phyloP scores from a whole-genome alignment of 2,113 vertebrate genomes.

The Triplophysa tibetana region DNA sequence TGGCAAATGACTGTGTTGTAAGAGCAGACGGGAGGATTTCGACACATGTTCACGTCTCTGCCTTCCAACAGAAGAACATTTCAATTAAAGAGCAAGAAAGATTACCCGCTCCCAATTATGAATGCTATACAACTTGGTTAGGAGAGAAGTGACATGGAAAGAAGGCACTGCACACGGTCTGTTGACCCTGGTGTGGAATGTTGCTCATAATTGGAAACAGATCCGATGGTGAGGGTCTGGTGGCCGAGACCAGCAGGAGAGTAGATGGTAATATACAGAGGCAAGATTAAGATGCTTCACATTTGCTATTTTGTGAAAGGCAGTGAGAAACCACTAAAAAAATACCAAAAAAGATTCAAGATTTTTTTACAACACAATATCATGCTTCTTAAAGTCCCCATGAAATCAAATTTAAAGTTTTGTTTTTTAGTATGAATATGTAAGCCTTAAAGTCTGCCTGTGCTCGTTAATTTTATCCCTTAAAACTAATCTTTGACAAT shows the following conservation, averaged over 20 bases:
- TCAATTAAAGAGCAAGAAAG: conserved; percentile 46
- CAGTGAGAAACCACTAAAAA: background rate
- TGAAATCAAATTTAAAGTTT: no score
- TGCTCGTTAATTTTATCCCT: no score
- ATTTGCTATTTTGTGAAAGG: background rate
- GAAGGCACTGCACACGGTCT: conserved; percentile 55
- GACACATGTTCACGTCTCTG: conserved; percentile 57
- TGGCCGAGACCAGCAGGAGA: conserved; percentile 27
- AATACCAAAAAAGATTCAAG: no score
- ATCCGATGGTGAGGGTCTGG: conserved; percentile 43
- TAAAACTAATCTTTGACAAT: no score
- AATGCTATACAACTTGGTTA: conserved; percentile 61
- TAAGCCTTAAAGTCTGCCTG: no score
- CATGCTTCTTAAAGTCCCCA: no score
- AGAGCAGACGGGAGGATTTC: conserved; percentile 60
- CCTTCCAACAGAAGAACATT: conserved; percentile 50
- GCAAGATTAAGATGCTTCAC: background rate
- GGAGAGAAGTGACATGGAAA: conserved; percentile 57
- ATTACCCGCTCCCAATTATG: conserved; percentile 60
- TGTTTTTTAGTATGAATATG: no score
- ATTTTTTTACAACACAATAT: no score
- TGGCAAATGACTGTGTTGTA: conserved; percentile 58
- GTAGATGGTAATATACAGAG: conserved; percentile 32
- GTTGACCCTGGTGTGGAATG: conserved; percentile 55
- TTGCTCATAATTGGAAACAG: conserved; percentile 57